A percentile compares a stretch with the other conserved stretches of the same genome.
phyloP scores from a whole-genome alignment of 37 sponge, comb jelly and placozoan species.

The Aphrocallistes beatrix region DNA sequence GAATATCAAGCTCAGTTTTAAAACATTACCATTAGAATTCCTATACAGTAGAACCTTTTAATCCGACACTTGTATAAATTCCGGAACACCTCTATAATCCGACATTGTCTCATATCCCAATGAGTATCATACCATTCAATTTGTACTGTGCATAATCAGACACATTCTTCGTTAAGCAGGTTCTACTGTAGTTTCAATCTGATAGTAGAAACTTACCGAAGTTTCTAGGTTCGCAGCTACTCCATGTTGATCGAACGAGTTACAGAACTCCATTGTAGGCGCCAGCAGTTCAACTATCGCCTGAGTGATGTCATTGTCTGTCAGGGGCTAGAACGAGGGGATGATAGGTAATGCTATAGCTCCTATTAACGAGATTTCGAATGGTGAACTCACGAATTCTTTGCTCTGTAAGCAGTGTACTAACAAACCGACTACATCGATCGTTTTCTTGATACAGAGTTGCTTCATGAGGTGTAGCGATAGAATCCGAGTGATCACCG shows the following conservation, averaged over 20 bases:
- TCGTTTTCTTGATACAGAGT: not conserved
- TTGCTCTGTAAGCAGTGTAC: not conserved
- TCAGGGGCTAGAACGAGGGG: not conserved
- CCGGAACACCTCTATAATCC: too few species aligned
- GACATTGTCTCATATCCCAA: too few species aligned
- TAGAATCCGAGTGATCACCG: not conserved
- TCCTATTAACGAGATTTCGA: not conserved
- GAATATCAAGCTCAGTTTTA: too few species aligned
- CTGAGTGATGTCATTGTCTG: not conserved
- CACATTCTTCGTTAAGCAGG: too few species aligned
- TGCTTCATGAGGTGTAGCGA: conserved; percentile 13
- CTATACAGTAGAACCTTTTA: not conserved
- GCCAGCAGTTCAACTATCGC: not conserved
- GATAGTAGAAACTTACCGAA: not conserved
- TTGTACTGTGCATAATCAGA: not conserved
- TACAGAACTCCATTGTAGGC: conserved; percentile 5
- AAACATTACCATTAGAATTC: too few species aligned
- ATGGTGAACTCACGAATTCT: not conserved
- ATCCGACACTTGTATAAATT: not conserved
- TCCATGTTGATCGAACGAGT: not conserved
- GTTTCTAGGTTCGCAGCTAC: conserved; percentile 10
- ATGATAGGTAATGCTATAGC: too few species aligned
- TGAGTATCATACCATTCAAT: not conserved
- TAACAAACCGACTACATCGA: not conserved
- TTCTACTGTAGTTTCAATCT: too few species aligned